These are phyloP conservation scores for Synanthedon formicaeformis DNA, from an alignment of 2,888 invertebrate species.

Conservation along the genomic window DNA sequence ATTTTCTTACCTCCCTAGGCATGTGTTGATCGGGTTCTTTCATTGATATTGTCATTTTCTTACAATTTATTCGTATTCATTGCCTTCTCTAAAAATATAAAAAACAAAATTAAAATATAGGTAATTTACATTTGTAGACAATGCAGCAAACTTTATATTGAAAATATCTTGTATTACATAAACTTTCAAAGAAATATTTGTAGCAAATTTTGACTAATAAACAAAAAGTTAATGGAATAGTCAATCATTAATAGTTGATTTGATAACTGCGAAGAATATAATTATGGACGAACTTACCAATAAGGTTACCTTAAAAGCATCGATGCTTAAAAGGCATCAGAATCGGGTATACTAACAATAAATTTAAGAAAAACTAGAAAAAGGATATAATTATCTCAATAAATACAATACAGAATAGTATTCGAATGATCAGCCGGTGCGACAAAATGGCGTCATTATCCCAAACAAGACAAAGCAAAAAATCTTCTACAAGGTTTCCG, in stretches of 20 bases:
- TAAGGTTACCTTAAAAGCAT: too few relatives aligned
- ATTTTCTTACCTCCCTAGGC: constrained; percentile 55
- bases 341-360: constrained; percentile 1
- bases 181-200: too few relatives aligned
- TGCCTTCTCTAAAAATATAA: constrained; percentile 36
- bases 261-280: too few relatives aligned
- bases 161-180: too few relatives aligned
- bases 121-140: not conserved
- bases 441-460: constrained; percentile 69
- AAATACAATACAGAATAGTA: constrained; percentile 34
- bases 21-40: constrained; percentile 59
- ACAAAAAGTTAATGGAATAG: too few relatives aligned
- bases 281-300: too few relatives aligned
- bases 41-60: constrained; percentile 67
- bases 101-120: not conserved
- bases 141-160: not conserved
- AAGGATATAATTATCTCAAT: constrained; percentile 4
- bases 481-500: constrained; percentile 6
- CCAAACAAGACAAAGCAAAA: constrained; percentile 50
- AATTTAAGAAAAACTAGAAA: constrained; percentile 3
- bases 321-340: too few relatives aligned
- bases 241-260: too few relatives aligned
- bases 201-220: too few relatives aligned
- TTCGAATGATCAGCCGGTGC: constrained; percentile 63
- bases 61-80: constrained; percentile 47